Evolutionary conservation across 2,113 vertebrate genomes (phyloP).

Genomic region (Embiotoca jacksoni): DNA sequence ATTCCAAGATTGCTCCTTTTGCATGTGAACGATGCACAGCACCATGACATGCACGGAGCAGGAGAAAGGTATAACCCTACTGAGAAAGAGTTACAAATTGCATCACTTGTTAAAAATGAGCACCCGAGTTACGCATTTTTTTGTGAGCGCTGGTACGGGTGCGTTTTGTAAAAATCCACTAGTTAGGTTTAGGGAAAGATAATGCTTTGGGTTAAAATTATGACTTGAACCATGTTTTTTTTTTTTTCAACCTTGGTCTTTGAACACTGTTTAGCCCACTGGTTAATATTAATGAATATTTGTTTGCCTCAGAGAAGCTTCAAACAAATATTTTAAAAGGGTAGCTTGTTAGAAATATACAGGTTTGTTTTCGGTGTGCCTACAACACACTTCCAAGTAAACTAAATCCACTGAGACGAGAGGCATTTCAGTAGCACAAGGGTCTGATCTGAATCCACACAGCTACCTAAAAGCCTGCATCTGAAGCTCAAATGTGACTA

Average conservation of each 20-base stretch:
- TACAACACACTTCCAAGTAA: background rate
- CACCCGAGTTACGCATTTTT: no score
- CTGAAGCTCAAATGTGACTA: background rate
- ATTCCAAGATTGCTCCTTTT: no score
- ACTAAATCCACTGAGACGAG: background rate
- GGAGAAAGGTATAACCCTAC: no score
- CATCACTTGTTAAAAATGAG: no score
- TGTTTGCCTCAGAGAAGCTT: background rate
- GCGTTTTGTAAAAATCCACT: no score
- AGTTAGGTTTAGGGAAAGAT: no score
- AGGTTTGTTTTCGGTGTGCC: background rate
- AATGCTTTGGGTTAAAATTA: no score
- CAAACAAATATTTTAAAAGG: background rate
- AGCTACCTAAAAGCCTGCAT: background rate
- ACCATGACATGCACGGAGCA: no score
- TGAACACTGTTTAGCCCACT: background rate
- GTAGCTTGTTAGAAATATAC: background rate
- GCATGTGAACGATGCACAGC: no score
- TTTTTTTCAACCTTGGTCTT: background rate
- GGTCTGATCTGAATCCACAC: constrained; percentile 16
- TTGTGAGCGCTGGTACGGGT: no score
- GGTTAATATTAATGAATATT: background rate
- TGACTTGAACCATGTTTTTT: no score
- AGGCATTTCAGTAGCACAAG: background rate
- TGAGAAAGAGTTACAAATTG: no score